phyloP scores from a whole-genome alignment of 1,140 invertebrate species.

The Homarus americanus region DNA sequence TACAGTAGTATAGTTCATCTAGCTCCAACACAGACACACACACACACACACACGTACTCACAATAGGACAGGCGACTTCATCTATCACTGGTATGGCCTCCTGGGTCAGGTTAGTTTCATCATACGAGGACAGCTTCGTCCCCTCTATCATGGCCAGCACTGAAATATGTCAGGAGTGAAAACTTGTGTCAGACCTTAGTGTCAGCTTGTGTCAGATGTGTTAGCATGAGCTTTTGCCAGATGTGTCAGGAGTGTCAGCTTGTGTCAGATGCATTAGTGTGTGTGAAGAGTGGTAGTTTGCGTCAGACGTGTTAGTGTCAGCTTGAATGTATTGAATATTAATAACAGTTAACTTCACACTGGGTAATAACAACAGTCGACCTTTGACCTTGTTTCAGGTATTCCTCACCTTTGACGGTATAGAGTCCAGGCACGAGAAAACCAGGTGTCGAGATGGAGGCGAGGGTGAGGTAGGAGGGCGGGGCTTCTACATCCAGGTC shows the following conservation, averaged over 20 bases:
- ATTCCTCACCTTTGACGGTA: background rate
- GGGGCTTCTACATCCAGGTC: background rate
- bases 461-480: background rate
- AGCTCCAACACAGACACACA: constrained; percentile 18
- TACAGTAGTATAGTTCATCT: constrained; percentile 24
- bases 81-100: background rate
- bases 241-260: no score
- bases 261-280: no score
- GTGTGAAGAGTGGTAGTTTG: no score
- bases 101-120: background rate
- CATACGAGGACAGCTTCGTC: background rate
- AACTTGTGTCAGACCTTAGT: no score
- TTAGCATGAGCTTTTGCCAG: no score
- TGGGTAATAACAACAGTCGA: no score
- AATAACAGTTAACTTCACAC: background rate
- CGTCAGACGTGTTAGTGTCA: no score
- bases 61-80: background rate
- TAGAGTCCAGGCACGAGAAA: background rate
- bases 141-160: background rate
- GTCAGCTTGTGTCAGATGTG: no score
- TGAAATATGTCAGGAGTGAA: background rate
- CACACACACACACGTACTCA: constrained; percentile 13
- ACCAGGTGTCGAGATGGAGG: background rate
- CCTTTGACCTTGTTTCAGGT: no score
- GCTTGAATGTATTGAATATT: no score